Conservation (phyloP, 2,888 invertebrate species). For the Brachyopa scutellaris region DNA sequence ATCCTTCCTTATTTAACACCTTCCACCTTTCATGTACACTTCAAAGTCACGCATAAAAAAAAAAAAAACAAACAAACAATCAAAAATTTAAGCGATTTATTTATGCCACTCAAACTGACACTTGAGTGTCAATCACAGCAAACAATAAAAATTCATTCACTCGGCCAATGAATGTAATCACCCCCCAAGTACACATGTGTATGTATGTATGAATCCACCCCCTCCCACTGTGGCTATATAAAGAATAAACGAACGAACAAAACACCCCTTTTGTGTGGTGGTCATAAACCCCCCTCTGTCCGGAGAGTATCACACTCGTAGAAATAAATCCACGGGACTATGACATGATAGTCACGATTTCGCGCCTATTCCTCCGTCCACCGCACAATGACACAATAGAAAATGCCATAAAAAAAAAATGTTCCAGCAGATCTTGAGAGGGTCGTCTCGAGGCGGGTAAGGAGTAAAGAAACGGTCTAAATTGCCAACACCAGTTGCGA, state of each 20-base stretch:
- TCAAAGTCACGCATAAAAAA: too few species aligned
- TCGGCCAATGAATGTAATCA: slow-evolving; percentile 46
- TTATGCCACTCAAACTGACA: slow-evolving; percentile 64
- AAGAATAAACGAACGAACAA: slow-evolving; percentile 41
- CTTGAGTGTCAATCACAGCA: slow-evolving; percentile 65
- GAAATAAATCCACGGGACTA: slow-evolving; percentile 43
- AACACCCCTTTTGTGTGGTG: slow-evolving; percentile 55
- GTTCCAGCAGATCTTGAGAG: slow-evolving; percentile 43
- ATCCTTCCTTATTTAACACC: too few species aligned
- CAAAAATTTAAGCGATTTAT: slow-evolving; percentile 56
- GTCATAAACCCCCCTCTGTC: slow-evolving; percentile 32
- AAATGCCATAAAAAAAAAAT: slow-evolving; percentile 19
- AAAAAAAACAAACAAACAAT: slow-evolving; percentile 45
- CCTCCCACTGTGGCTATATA: too few species aligned
- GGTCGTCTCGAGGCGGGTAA: slow-evolving; percentile 36
- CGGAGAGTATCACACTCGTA: too few species aligned
- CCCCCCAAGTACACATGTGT: slow-evolving; percentile 2
- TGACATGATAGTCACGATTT: slow-evolving; percentile 46
- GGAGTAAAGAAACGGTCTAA: slow-evolving; percentile 56
- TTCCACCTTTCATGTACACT: too few species aligned
- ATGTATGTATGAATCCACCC: slow-evolving; percentile 3
- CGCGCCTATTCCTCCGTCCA: slow-evolving; percentile 51
- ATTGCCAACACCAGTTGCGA: slow-evolving; percentile 70
- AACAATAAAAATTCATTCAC: slow-evolving; percentile 58
- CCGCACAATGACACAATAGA: slow-evolving; percentile 2